Conservation (phyloP, 2,888 invertebrate species). For the Sceliomorpha sp. region DNA sequence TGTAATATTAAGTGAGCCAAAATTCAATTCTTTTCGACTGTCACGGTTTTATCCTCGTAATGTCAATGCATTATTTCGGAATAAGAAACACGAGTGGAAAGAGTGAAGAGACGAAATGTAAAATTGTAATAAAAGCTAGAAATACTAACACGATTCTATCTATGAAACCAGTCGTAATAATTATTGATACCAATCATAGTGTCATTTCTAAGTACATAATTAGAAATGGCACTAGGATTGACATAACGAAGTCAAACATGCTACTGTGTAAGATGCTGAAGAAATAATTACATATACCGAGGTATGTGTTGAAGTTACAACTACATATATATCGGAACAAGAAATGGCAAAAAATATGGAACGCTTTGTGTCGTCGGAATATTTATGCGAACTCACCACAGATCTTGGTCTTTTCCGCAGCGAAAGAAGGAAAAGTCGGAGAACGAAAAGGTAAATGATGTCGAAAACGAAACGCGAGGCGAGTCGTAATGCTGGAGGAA, state of each 20-base stretch:
- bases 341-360: conserved; percentile 50
- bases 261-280: conserved; percentile 18
- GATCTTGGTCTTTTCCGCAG: conserved; percentile 21
- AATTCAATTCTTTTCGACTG: too few species aligned
- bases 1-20: too few species aligned
- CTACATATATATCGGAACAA: conserved; percentile 22
- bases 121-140: too few species aligned
- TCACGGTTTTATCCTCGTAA: too few species aligned
- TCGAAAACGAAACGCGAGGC: conserved; percentile 24
- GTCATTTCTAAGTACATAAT: too few species aligned
- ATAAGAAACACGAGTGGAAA: too few species aligned
- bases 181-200: too few species aligned
- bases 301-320: conserved; percentile 2
- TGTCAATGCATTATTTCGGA: too few species aligned
- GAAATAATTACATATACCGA: conserved; percentile 12
- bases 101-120: too few species aligned
- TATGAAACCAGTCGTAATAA: too few species aligned
- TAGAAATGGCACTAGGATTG: conserved; percentile 26
- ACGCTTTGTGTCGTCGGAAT: conserved; percentile 48
- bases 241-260: conserved; percentile 35
- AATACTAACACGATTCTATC: too few species aligned
- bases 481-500: conserved; percentile 6
- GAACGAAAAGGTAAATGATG: conserved; percentile 26
- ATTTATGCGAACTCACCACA: conserved; percentile 44
- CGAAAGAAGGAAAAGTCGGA: conserved; percentile 15